Conservation (phyloP, 2,888 invertebrate species). For the Leptodirus hochenwartii region DNA sequence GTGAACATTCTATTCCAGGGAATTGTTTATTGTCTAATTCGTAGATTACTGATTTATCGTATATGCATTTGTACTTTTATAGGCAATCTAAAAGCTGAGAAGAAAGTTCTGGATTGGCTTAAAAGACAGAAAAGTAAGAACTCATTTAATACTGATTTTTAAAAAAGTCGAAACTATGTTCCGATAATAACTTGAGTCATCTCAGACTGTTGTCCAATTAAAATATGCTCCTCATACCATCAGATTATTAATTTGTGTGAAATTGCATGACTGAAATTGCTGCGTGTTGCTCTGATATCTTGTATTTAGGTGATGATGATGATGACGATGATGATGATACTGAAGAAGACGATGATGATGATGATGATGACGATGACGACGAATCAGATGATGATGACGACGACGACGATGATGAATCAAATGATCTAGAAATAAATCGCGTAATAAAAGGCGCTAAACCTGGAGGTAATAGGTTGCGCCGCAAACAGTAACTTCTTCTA, state of each 20-base stretch:
- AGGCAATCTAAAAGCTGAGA: constrained; percentile 90
- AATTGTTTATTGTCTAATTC: neutral
- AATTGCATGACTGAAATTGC: too few relatives aligned
- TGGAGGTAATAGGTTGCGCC: too few relatives aligned
- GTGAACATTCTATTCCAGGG: constrained; percentile 8
- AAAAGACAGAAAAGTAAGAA: constrained; percentile 90
- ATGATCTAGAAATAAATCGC: too few relatives aligned
- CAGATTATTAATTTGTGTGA: too few relatives aligned
- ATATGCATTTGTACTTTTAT: constrained; percentile 28
- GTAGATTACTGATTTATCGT: neutral
- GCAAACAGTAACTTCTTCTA: too few relatives aligned
- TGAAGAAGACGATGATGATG: constrained; percentile 31
- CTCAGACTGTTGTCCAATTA: too few relatives aligned
- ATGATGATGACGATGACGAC: constrained; percentile 27
- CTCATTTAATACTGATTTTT: constrained; percentile 8
- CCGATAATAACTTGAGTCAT: too few relatives aligned
- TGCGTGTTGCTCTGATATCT: constrained; percentile 28
- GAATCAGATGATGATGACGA: constrained; percentile 35
- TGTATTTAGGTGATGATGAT: constrained; percentile 27
- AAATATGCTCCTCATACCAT: neutral
- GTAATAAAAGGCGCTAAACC: constrained; percentile 18
- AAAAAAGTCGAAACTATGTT: too few relatives aligned
- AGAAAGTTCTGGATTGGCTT: constrained; percentile 90
- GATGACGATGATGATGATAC: constrained; percentile 31
- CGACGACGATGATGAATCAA: constrained; percentile 26